Evolutionary conservation across 2,113 vertebrate genomes (phyloP).

Genomic region (Scomber colias): DNA sequence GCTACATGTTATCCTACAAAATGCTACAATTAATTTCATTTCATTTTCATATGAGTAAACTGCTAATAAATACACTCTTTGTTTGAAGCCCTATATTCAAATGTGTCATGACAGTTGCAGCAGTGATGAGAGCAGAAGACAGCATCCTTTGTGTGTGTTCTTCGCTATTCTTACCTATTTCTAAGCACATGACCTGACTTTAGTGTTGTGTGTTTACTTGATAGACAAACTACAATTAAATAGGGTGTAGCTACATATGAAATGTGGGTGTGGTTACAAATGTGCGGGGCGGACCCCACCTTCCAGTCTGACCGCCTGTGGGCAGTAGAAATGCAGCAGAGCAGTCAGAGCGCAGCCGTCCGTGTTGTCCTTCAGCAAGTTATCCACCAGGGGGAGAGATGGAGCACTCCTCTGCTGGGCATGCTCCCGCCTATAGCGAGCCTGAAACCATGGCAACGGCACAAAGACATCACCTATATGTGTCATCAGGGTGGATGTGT

Average conservation of each 20-base stretch:
- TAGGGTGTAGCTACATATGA: not conserved
- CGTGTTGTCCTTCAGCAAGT: slow-evolving; percentile 94
- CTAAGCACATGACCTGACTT: not conserved
- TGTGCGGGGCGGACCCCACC: slow-evolving; percentile 77
- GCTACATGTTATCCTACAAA: not conserved
- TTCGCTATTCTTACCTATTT: slow-evolving; percentile 14
- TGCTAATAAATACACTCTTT: slow-evolving; percentile 43
- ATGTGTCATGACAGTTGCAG: not conserved
- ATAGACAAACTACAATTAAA: slow-evolving; percentile 12
- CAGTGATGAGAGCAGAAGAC: slow-evolving; percentile 18
- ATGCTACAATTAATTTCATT: not conserved
- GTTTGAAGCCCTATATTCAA: slow-evolving; percentile 25
- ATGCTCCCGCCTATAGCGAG: slow-evolving; percentile 92
- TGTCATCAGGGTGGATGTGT: slow-evolving; percentile 29
- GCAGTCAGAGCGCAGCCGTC: slow-evolving; percentile 94
- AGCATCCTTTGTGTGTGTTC: slow-evolving; percentile 45
- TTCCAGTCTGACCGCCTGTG: slow-evolving; percentile 89
- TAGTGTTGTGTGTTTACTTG: not conserved
- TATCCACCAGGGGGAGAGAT: slow-evolving; percentile 93
- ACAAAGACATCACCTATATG: slow-evolving; percentile 63
- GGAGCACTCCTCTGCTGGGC: slow-evolving; percentile 87
- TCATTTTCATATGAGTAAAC: not conserved
- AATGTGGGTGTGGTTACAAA: slow-evolving; percentile 34
- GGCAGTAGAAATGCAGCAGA: slow-evolving; percentile 97
- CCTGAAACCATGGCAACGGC: slow-evolving; percentile 82